Conservation (phyloP, 2,888 invertebrate genomes). For the Drosophila anceps region DNA sequence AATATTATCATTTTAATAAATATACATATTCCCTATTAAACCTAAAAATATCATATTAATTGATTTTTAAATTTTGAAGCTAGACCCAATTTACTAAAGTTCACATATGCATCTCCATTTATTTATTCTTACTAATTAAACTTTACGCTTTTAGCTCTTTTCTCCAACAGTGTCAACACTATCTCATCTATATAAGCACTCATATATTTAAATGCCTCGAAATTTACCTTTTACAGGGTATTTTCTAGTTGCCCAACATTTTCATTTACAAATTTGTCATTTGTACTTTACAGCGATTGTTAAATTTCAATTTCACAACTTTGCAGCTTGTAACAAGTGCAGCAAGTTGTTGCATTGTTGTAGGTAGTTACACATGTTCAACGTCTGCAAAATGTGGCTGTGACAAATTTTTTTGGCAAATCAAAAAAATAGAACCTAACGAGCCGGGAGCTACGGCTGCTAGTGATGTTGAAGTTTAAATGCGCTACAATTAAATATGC, state of each 20-base stretch:
- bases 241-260: not conserved
- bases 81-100: no score
- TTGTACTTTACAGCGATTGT: conserved; percentile 49
- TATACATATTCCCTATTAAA: no score
- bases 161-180: no score
- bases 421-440: conserved; percentile 23
- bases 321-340: conserved; percentile 71
- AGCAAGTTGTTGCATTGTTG: conserved; percentile 74
- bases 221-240: conserved; percentile 10
- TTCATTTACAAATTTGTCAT: conserved; percentile 2
- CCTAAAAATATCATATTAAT: no score
- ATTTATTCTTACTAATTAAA: no score
- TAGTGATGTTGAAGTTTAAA: not conserved
- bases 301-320: conserved; percentile 75
- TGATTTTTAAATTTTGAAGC: no score
- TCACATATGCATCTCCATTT: no score
- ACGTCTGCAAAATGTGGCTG: conserved; percentile 36
- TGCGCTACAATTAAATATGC: conserved; percentile 12
- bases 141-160: no score
- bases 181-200: no score
- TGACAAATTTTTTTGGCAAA: conserved; percentile 55
- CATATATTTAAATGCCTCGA: no score
- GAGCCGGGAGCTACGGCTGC: not conserved
- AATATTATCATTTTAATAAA: no score
- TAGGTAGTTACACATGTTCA: conserved; percentile 63